These are phyloP conservation scores for Oreohelix idahoensis DNA, from an alignment of 1,140 invertebrate species.

Conservation along the genomic window DNA sequence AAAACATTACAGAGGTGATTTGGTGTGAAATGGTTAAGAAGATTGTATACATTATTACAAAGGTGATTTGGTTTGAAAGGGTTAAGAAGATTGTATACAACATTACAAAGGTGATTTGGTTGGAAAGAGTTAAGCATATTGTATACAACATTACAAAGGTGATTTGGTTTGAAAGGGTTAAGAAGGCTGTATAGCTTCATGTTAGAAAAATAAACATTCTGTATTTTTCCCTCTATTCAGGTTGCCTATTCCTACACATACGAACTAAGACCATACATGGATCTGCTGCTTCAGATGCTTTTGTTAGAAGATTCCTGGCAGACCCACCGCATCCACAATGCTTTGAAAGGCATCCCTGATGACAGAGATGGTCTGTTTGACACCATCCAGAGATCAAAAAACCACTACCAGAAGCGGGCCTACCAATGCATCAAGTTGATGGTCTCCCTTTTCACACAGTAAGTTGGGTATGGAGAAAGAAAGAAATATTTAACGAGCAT, in stretches of 20 bases:
- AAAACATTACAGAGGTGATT: no score
- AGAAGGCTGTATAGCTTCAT: no score
- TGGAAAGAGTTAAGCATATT: no score
- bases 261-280: slow-evolving; percentile 92
- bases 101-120: no score
- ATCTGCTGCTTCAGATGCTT: slow-evolving; percentile 89
- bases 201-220: no score
- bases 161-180: no score
- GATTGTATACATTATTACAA: no score
- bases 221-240: slow-evolving; percentile 48
- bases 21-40: no score
- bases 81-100: no score
- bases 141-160: no score
- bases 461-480: slow-evolving; percentile 41
- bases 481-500: no score
- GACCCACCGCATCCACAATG: slow-evolving; percentile 91
- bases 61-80: no score
- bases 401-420: slow-evolving; percentile 95
- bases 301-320: slow-evolving; percentile 97
- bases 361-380: slow-evolving; percentile 94
- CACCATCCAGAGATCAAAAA: slow-evolving; percentile 91
- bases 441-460: slow-evolving; percentile 86
- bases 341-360: slow-evolving; percentile 90
- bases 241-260: slow-evolving; percentile 94
- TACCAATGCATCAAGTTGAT: slow-evolving; percentile 98